Evolutionary conservation across 2,113 vertebrate species (phyloP), one percentile per base, ranked within the genome.

Genomic region (Gallinago media): DNA sequence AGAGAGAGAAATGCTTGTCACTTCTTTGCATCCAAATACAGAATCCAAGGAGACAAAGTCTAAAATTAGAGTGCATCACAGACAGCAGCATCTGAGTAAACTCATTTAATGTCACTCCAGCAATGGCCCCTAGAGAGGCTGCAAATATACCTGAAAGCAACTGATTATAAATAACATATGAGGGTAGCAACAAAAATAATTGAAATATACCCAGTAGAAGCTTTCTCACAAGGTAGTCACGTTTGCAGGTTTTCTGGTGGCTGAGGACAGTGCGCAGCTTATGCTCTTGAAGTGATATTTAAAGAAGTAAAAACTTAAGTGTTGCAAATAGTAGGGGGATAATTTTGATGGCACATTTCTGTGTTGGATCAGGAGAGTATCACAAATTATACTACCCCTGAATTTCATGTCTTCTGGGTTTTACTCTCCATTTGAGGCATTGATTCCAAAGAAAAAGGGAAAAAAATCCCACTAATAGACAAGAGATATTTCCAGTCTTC

Each of bases 31-130:
- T 96, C 95, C 95, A 68, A 95, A 95, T 88, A 49, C 38, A 44
- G 85, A 92, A 97, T 86, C 79, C 74, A 79, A 76, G 58, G 92
- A 95, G 97, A 91, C 89, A 29, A 84, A 94, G 68, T 95, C 96
- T 98, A 97, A 98, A 97, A 97, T 97, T 97, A 97, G 97, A 97
- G 75, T 6, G 27, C 38, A 71, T 73, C 79, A 84, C 86, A 97
- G 94, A 79, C 95, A 68, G 92, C 73, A 80, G 71, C 82, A 78
- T 84, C 59, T 63, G 81, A 96, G 96, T 81, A 92, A 97, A 97
- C 96, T 94, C 96, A 91, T 85, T 92, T 92, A 89, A 91, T 84
- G 94, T 95, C 70, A 40, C 92, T 94, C 42, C 44, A 56, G 95
- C 97, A 81, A 76, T 83, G 90, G 94, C 89, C 80, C 38, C 89